Percentiles rank a stretch among this genome's conserved stretches.
Conservation (phyloP, 2,797 vertebrate species). For the Sebastes oblongus region DNA sequence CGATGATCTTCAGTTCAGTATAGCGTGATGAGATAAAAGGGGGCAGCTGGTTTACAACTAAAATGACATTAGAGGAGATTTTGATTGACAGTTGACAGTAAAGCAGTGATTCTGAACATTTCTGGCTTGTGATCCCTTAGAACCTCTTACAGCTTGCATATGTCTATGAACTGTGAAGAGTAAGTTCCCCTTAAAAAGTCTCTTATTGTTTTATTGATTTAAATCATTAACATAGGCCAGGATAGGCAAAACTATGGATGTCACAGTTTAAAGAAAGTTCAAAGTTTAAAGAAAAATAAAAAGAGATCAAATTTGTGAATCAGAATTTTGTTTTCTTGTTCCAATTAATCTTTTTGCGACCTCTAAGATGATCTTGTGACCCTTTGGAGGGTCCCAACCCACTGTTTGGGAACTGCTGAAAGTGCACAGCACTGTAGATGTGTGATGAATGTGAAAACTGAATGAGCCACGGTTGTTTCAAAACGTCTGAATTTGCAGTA, state of each 20-base stretch:
- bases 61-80: not conserved
- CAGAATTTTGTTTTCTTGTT: not conserved
- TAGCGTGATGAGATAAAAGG: conserved; percentile 54
- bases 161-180: not conserved
- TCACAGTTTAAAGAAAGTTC: not conserved
- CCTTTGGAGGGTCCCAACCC: no score
- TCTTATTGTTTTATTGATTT: not conserved
- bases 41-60: not conserved
- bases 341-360: not conserved
- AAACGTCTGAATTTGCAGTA: not conserved
- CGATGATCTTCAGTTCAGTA: conserved; percentile 76
- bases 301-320: not conserved
- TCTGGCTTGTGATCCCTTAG: not conserved
- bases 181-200: not conserved
- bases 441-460: not conserved
- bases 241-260: not conserved
- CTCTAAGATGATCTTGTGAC: not conserved
- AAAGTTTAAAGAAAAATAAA: not conserved
- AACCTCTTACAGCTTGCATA: not conserved
- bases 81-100: not conserved
- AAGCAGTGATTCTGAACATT: not conserved
- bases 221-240: not conserved
- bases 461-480: not conserved
- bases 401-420: not conserved
- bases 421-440: not conserved